Percentiles rank a stretch among this genome's conserved stretches.
Evolutionary conservation across 2,797 vertebrate genomes (phyloP).

Genomic region (Stomatorhinus walkeri): DNA sequence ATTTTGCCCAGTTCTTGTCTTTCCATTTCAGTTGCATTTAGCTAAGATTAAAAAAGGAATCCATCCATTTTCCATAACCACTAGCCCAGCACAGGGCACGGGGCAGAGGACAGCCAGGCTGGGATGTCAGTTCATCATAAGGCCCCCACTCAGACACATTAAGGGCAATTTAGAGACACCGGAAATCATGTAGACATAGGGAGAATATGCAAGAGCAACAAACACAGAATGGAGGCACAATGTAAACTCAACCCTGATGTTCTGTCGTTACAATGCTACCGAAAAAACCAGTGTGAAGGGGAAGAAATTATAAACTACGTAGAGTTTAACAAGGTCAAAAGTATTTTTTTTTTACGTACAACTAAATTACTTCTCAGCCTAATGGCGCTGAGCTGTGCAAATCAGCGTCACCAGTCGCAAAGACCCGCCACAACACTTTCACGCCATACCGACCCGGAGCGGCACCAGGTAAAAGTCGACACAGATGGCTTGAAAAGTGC

Average conservation of each 20-base stretch:
- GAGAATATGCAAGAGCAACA: background rate
- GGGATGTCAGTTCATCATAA: background rate
- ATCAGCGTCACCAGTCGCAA: background rate
- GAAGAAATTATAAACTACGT: background rate
- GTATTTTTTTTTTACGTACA: background rate
- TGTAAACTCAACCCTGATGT: background rate
- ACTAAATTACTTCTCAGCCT: background rate
- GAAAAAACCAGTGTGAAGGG: background rate
- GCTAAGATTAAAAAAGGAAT: background rate
- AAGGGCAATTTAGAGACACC: background rate
- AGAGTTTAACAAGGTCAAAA: background rate
- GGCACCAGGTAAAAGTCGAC: background rate
- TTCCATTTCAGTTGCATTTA: background rate
- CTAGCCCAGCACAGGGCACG: background rate
- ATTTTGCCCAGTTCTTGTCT: background rate
- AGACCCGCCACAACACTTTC: background rate
- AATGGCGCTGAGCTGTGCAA: background rate
- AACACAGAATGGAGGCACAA: background rate
- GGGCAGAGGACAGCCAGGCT: background rate
- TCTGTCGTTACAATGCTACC: background rate
- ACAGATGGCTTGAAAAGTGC: conserved; percentile 10
- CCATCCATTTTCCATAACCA: background rate
- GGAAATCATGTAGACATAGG: background rate
- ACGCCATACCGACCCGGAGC: background rate
- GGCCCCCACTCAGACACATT: background rate